phyloP scores from a whole-genome alignment of 2,797 vertebrate genomes.

The Coccyzus lansbergi region DNA sequence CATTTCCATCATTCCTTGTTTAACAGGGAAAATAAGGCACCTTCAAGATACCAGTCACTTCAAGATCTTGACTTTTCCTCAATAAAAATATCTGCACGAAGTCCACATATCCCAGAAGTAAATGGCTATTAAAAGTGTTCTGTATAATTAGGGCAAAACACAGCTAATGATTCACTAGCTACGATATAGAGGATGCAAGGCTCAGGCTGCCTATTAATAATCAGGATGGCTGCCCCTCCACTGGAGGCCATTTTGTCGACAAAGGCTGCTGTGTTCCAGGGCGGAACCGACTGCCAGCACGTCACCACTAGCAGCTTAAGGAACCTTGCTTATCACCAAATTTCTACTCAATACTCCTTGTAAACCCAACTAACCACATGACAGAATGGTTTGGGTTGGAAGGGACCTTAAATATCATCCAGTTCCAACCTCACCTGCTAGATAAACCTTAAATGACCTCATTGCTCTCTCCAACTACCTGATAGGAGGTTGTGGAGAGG shows the following conservation, averaged over 20 bases:
- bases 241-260: slow-evolving; percentile 18
- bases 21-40: rapidly evolving
- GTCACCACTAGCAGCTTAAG: neutral
- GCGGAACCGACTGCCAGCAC: neutral
- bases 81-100: too few relatives aligned
- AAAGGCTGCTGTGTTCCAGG: neutral
- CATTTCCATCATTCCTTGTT: too few relatives aligned
- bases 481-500: too few relatives aligned
- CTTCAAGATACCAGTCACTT: rapidly evolving
- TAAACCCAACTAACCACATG: rapidly evolving
- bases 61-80: rapidly evolving
- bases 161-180: rapidly evolving
- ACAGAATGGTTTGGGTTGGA: too few relatives aligned
- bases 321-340: neutral
- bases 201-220: neutral
- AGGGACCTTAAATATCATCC: too few relatives aligned
- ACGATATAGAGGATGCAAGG: rapidly evolving
- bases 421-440: too few relatives aligned
- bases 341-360: rapidly evolving
- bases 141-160: rapidly evolving
- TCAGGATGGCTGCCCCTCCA: neutral
- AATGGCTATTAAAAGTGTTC: neutral
- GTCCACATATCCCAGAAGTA: rapidly evolving
- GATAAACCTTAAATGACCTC: too few relatives aligned
- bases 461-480: too few relatives aligned